Percentiles rank a stretch among this genome's conserved stretches.
Evolutionary conservation across 2,888 invertebrate genomes (phyloP).

Genomic region (Copidosoma aretas): DNA sequence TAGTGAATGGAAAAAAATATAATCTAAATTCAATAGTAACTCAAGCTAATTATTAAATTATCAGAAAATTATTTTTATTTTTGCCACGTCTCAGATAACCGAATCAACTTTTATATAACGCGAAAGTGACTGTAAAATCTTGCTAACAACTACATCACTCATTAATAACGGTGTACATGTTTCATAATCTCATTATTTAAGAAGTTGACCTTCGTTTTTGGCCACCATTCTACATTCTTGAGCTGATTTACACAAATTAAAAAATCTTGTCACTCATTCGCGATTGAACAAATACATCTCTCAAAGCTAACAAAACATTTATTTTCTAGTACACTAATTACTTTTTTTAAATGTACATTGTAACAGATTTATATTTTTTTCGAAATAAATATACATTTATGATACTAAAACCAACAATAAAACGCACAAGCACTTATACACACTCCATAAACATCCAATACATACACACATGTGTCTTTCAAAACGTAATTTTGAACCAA

Average conservation of each 20-base stretch:
- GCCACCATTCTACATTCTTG: conserved; percentile 74
- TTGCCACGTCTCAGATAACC: too few relatives aligned
- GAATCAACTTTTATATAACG: too few relatives aligned
- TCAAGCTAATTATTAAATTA: too few relatives aligned
- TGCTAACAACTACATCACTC: neutral
- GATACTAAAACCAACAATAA: conserved; percentile 9
- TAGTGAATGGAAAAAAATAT: neutral
- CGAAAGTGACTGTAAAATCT: neutral
- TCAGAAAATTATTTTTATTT: too few relatives aligned
- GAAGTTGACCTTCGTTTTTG: conserved; percentile 96
- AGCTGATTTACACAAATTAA: neutral
- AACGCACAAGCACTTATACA: conserved; percentile 25
- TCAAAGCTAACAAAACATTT: neutral
- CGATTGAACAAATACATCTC: neutral
- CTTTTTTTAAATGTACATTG: neutral
- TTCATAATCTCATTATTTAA: conserved; percentile 67
- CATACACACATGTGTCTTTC: conserved; percentile 23
- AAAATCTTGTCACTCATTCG: neutral
- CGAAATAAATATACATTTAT: too few relatives aligned
- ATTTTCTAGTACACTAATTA: neutral
- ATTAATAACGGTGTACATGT: neutral
- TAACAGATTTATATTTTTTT: neutral
- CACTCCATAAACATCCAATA: neutral
- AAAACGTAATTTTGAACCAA: conserved; percentile 7
- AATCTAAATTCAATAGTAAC: neutral